phyloP scores from a whole-genome alignment of 2,888 invertebrate species.

The Pammene aurita region DNA sequence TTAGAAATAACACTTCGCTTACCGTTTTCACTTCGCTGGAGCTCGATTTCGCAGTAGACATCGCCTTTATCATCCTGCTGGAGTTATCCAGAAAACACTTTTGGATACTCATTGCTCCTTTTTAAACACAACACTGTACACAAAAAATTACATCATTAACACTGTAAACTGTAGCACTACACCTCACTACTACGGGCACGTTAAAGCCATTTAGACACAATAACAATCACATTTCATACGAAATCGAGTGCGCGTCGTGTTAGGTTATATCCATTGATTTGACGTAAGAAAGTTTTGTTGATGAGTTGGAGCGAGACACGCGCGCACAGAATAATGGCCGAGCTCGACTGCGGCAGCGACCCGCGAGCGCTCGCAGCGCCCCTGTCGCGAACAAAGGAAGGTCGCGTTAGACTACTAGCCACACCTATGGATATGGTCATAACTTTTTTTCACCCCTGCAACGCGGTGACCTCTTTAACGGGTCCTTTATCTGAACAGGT shows the following conservation, averaged over 20 bases:
- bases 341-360: slow-evolving; percentile 62
- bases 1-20: slow-evolving; percentile 45
- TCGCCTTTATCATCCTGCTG: slow-evolving; percentile 81
- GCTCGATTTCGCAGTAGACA: slow-evolving; percentile 76
- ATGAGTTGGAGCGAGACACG: slow-evolving; percentile 53
- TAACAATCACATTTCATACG: slow-evolving; percentile 69
- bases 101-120: slow-evolving; percentile 78
- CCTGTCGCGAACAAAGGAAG: slow-evolving; percentile 45
- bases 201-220: slow-evolving; percentile 54
- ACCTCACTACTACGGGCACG: slow-evolving; percentile 60
- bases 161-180: slow-evolving; percentile 63
- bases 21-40: slow-evolving; percentile 77
- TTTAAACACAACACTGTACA: slow-evolving; percentile 62
- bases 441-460: slow-evolving; percentile 41
- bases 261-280: slow-evolving; percentile 84
- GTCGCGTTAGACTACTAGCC: slow-evolving; percentile 43
- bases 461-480: slow-evolving; percentile 34
- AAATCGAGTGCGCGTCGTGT: slow-evolving; percentile 62
- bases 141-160: slow-evolving; percentile 72
- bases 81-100: slow-evolving; percentile 81
- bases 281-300: slow-evolving; percentile 80
- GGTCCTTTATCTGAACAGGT: slow-evolving; percentile 35
- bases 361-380: slow-evolving; percentile 41
- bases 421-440: slow-evolving; percentile 44
- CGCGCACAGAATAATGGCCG: slow-evolving; percentile 51